A percentile compares a stretch with the other conserved stretches of the same genome.
Evolutionary conservation across 2,113 vertebrate genomes (phyloP).

Genomic region (Plotosus lineatus): DNA sequence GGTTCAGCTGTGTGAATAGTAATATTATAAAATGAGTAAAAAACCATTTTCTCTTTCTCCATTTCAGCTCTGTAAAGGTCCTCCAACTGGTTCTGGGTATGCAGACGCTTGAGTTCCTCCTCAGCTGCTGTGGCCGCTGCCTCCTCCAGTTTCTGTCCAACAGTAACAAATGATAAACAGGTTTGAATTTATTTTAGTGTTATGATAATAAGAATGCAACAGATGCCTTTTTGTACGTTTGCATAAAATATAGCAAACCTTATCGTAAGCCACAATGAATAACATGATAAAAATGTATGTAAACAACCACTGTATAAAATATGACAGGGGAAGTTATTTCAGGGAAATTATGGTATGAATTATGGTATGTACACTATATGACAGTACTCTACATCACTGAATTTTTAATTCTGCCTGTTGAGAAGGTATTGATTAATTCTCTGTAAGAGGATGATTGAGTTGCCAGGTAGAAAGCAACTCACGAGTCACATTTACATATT

Average conservation of each 20-base stretch:
- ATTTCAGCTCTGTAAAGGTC: conserved; percentile 87
- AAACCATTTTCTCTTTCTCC: conserved; percentile 89
- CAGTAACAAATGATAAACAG: conserved; percentile 1
- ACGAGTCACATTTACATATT: not conserved
- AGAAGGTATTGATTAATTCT: not conserved
- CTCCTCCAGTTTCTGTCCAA: conserved; percentile 85
- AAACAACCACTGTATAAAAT: not conserved
- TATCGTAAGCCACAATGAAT: not conserved
- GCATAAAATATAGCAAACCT: not conserved
- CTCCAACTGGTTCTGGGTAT: conserved; percentile 91
- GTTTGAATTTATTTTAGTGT: not conserved
- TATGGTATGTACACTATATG: not conserved
- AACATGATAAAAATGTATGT: not conserved
- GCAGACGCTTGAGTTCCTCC: conserved; percentile 85
- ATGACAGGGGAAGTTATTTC: not conserved
- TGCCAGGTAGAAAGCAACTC: not conserved
- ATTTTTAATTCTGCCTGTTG: not conserved
- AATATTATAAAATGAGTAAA: not conserved
- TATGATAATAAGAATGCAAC: not conserved
- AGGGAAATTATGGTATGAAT: not conserved
- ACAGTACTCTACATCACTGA: not conserved
- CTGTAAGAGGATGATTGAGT: not conserved
- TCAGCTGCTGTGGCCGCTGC: conserved; percentile 83
- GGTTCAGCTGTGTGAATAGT: not conserved
- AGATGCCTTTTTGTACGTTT: not conserved